Base-by-base conservation (phyloP, 2,797 vertebrate genomes). In the Anomalospiza imberbis region DNA sequence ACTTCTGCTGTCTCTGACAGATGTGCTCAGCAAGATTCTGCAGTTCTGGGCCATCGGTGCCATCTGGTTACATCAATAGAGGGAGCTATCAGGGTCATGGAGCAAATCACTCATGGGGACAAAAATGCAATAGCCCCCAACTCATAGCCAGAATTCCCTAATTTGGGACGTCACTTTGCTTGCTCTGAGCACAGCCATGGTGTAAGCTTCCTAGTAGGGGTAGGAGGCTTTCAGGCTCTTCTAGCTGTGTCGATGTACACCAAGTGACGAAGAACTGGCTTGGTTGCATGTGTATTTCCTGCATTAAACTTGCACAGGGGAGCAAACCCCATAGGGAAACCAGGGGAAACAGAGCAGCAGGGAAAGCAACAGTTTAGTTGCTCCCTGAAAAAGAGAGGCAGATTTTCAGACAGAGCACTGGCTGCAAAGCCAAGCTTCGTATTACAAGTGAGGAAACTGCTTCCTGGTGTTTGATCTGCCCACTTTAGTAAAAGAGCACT, bases 401-500 rank as follows among this genome's bases (percentile, higher is more conserved):
- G 55, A 26, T 87, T 93, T 94, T 91, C 3, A 0, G 72, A 68
- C 7, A 38, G 48, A 44, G 20, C 13, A 4, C 67, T 16, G 45
- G 51, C 67, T 92, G 72, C 6, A 6, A 88, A 88, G 75, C n/a
- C 78, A 42, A 63, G 87, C 42, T 87, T 93, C n/a, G 0, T 93
- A 62, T 91, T 89, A 85, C 81, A 54, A 65, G 65, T 2, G 0
- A 91, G 61, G 61, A 75, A 93, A 87, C 63, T 67, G 61, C 75
- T 92, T 93, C 93, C 93, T 89, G 86, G 79, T 92, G 74, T 94
- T 94, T 95, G 84, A 94, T 96, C 92, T 91, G 83, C 78, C 72
- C 71, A 71, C 81, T 80, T 89, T 24, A 54, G 61, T 31, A 58
- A 66, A 93, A 92, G 68, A 78, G 44, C 67, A 48, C 54, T 72